Conservation (phyloP, 1,140 invertebrate species). For the Sycophaga agraensis region DNA sequence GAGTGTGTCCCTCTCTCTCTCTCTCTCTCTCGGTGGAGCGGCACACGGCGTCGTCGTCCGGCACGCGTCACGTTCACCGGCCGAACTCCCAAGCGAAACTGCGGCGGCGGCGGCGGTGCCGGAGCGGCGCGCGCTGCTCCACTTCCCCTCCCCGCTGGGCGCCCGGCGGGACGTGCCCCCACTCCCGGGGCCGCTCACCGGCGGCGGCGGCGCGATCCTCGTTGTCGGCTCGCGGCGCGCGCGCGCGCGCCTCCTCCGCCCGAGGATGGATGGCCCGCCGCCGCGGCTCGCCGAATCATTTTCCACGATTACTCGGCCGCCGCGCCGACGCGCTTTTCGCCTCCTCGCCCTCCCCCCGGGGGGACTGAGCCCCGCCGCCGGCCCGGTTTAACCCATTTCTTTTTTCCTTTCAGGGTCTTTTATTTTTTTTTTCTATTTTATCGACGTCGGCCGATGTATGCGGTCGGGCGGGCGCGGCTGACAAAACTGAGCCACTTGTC, state of each 20-base stretch:
- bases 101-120: constrained; percentile 33
- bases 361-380: too few species aligned
- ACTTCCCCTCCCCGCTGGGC: not conserved
- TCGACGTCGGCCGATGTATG: too few species aligned
- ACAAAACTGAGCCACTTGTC: too few species aligned
- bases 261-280: not conserved
- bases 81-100: constrained; percentile 39
- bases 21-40: not conserved
- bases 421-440: too few species aligned
- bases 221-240: not conserved
- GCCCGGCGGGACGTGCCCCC: not conserved
- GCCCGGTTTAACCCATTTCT: too few species aligned
- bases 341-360: too few species aligned
- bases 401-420: too few species aligned
- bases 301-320: too few species aligned
- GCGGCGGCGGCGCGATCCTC: not conserved
- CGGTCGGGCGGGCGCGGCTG: too few species aligned
- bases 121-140: not conserved
- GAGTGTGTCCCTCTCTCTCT: not conserved
- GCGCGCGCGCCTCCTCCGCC: not conserved
- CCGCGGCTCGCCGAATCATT: too few species aligned
- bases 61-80: constrained; percentile 24
- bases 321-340: too few species aligned
- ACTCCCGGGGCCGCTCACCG: not conserved
- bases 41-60: not conserved